phyloP scores from a whole-genome alignment of 1,140 invertebrate genomes.

The Matsumurasca onukii region DNA sequence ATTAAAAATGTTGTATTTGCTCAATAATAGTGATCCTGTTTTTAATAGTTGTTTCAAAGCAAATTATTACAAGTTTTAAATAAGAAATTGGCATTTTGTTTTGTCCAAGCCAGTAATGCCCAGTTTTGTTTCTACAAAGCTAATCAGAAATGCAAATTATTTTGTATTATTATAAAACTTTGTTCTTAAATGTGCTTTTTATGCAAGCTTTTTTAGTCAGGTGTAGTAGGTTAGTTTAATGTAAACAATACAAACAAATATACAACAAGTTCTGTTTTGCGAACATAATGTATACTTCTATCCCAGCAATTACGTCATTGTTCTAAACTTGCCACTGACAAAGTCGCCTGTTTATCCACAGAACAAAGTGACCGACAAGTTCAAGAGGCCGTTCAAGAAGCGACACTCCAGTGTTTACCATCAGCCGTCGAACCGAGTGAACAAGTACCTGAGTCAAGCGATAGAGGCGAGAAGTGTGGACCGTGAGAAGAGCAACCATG shows the following conservation, averaged over 20 bases:
- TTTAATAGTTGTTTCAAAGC: too few species aligned
- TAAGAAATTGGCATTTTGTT: too few species aligned
- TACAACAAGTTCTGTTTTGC: background rate
- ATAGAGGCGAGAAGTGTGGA: slow-evolving; percentile 89
- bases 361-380: slow-evolving; percentile 83
- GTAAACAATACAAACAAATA: background rate
- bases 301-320: too few species aligned
- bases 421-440: slow-evolving; percentile 82
- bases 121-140: too few species aligned
- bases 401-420: slow-evolving; percentile 82
- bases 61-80: too few species aligned
- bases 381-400: slow-evolving; percentile 86
- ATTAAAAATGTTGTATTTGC: too few species aligned
- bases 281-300: too few species aligned
- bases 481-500: slow-evolving; percentile 84
- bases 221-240: background rate
- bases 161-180: background rate
- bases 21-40: too few species aligned
- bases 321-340: background rate
- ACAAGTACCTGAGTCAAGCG: slow-evolving; percentile 87
- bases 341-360: slow-evolving; percentile 51
- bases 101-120: too few species aligned
- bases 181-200: background rate
- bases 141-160: too few species aligned
- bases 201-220: background rate